phyloP scores from a whole-genome alignment of 2,888 invertebrate genomes.

The Hirtodrosophila alboralis region DNA sequence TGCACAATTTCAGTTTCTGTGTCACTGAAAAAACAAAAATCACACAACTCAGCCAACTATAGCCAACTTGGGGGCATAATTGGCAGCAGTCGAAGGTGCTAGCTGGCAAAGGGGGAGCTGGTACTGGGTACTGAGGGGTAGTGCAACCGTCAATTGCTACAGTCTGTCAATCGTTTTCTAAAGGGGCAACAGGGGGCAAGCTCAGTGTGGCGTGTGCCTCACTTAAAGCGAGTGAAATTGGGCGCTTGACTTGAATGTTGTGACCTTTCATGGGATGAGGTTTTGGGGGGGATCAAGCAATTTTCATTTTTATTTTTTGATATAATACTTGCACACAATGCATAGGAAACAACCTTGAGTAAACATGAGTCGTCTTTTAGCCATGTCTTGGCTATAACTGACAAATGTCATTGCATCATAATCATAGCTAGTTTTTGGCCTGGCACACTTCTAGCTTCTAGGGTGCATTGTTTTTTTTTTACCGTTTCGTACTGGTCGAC shows the following conservation, averaged over 20 bases:
- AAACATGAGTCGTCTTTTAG: constrained; percentile 3
- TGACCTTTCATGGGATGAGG: too few relatives aligned
- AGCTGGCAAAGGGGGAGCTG: constrained; percentile 13
- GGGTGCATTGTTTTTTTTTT: constrained; percentile 56
- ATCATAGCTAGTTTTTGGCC: constrained; percentile 24
- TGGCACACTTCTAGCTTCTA: constrained; percentile 75
- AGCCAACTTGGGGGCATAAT: constrained; percentile 63
- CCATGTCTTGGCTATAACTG: constrained; percentile 17
- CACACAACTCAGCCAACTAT: constrained; percentile 82
- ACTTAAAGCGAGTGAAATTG: constrained; percentile 49
- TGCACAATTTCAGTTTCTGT: constrained; percentile 83
- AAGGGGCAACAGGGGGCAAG: neutral
- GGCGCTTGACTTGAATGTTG: constrained; percentile 42
- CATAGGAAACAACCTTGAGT: constrained; percentile 44
- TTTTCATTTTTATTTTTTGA: constrained; percentile 28
- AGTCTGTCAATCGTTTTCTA: constrained; percentile 46
- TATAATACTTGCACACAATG: constrained; percentile 17
- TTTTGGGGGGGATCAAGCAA: constrained; percentile 20
- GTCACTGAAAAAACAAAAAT: constrained; percentile 81
- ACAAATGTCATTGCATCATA: constrained; percentile 53
- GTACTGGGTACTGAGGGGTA: too few relatives aligned
- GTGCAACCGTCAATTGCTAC: constrained; percentile 39
- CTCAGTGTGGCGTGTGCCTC: constrained; percentile 49
- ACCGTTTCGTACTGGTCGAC: constrained; percentile 57
- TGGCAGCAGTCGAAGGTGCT: constrained; percentile 54